Evolutionary conservation across 1,140 invertebrate species (phyloP).

Genomic region (Rhopalosiphum maidis): DNA sequence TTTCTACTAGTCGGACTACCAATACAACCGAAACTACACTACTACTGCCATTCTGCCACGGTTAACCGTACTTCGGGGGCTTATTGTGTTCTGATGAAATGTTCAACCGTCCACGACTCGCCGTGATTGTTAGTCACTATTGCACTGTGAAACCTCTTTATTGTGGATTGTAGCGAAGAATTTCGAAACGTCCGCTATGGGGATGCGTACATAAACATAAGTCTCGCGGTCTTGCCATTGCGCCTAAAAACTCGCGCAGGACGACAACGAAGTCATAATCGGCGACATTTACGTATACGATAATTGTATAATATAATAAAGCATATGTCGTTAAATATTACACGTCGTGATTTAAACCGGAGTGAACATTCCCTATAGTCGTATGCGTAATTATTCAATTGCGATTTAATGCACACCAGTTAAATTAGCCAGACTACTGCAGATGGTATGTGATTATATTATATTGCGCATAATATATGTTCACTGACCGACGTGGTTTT

Average conservation of each 20-base stretch:
- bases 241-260: not conserved
- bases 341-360: too few species aligned
- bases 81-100: constrained; percentile 40
- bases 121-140: not conserved
- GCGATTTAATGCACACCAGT: not conserved
- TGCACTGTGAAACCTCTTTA: not conserved
- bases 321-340: too few species aligned
- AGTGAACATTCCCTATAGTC: not conserved
- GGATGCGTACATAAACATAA: not conserved
- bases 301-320: too few species aligned
- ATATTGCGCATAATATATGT: not conserved
- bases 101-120: not conserved
- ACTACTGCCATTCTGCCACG: not conserved
- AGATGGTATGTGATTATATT: not conserved
- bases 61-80: not conserved
- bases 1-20: too few species aligned
- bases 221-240: not conserved
- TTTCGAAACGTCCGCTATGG: not conserved
- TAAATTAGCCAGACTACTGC: not conserved
- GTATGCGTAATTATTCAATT: not conserved
- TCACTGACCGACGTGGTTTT: not conserved
- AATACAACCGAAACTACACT: not conserved
- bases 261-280: not conserved
- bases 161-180: not conserved
- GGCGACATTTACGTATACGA: not conserved